phyloP scores from a whole-genome alignment of 2,888 invertebrate species.

The Eupithecia abbreviata region DNA sequence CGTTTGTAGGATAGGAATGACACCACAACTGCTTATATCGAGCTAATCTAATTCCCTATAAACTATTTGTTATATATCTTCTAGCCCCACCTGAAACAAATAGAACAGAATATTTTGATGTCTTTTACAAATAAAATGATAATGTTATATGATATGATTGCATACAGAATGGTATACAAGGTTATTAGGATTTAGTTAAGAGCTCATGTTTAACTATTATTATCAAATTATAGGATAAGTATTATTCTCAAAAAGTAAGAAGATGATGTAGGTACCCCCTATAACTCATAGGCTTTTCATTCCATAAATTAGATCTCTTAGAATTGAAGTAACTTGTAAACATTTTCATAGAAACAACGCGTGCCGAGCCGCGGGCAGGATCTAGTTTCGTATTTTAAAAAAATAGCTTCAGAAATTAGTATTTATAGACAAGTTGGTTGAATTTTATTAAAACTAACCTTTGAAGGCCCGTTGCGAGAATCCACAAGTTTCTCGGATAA shows the following conservation, averaged over 20 bases:
- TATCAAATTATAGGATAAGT: too few species aligned
- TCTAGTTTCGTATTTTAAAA: not conserved
- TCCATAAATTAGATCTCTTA: too few species aligned
- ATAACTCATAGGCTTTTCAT: too few species aligned
- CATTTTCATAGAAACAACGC: not conserved
- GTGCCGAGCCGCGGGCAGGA: not conserved
- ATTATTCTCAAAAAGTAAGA: too few species aligned
- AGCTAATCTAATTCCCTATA: conserved; percentile 40
- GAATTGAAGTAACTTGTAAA: not conserved
- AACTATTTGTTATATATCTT: conserved; percentile 81
- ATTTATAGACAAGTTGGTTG: not conserved
- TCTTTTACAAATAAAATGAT: not conserved
- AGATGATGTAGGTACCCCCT: too few species aligned
- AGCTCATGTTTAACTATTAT: too few species aligned
- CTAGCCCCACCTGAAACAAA: conserved; percentile 76
- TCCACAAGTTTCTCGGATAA: conserved; percentile 72
- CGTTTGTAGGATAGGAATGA: conserved; percentile 55
- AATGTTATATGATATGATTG: too few species aligned
- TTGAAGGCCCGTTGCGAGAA: conserved; percentile 75
- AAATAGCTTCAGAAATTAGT: not conserved
- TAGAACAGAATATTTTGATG: not conserved
- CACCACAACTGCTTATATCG: conserved; percentile 60
- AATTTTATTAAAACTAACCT: conserved; percentile 50
- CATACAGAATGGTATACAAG: too few species aligned
- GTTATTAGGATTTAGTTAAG: too few species aligned